A percentile compares a stretch with the other conserved stretches of the same genome.
Conservation (phyloP, 2,113 vertebrate species). For the Dipodomys merriami region DNA sequence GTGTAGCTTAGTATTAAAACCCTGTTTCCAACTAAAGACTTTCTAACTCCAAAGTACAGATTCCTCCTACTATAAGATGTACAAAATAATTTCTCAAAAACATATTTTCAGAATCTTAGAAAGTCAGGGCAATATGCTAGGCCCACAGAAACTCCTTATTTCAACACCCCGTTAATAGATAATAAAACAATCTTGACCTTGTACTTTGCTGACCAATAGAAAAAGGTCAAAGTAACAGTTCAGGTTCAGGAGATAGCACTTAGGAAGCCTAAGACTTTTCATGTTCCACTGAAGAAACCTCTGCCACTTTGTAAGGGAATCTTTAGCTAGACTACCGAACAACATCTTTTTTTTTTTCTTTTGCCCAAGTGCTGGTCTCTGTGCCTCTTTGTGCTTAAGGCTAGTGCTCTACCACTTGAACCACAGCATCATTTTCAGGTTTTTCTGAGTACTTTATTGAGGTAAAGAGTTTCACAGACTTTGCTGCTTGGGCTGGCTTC, state of each 20-base stretch:
- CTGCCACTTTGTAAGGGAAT: neutral
- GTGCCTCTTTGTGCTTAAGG: too few relatives aligned
- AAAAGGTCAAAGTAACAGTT: neutral
- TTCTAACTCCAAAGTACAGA: conserved; percentile 15
- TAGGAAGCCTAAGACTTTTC: neutral
- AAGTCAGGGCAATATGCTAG: neutral
- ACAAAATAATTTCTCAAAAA: conserved; percentile 39
- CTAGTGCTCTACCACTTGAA: too few relatives aligned
- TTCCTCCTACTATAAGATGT: neutral
- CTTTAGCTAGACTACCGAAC: neutral
- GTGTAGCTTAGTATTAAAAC: neutral
- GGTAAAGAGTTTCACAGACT: too few relatives aligned
- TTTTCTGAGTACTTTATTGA: too few relatives aligned
- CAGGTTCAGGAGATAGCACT: neutral
- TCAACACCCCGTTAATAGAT: conserved; percentile 21
- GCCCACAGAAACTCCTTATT: neutral
- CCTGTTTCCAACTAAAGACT: neutral
- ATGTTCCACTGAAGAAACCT: neutral
- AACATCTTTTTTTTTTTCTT: neutral
- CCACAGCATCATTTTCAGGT: too few relatives aligned
- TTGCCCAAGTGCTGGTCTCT: too few relatives aligned
- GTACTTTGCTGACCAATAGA: neutral
- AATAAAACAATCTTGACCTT: neutral
- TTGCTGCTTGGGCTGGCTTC: too few relatives aligned
- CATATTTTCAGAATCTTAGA: conserved; percentile 11